Percentiles rank a stretch among this genome's conserved stretches.
These are phyloP conservation scores for Drosophila melanica DNA, from an alignment of 1,140 invertebrate genomes.

Conservation along the genomic window DNA sequence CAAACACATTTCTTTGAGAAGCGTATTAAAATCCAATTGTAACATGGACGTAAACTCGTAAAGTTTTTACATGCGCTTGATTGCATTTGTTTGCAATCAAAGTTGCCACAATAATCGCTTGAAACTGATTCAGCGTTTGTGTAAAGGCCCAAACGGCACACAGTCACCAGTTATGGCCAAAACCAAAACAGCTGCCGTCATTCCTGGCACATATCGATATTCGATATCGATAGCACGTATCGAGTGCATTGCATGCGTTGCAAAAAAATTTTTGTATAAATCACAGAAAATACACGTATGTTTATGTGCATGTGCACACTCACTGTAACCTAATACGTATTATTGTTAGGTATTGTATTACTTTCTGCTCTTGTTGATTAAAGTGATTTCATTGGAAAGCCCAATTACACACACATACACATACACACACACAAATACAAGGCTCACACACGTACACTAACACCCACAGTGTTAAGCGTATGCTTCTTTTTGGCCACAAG, in stretches of 20 bases:
- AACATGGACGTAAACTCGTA: neutral
- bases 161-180: conserved; percentile 45
- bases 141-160: conserved; percentile 35
- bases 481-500: conserved; percentile 58
- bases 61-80: neutral
- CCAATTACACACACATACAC: conserved; percentile 44
- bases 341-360: conserved; percentile 30
- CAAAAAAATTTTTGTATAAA: conserved; percentile 43
- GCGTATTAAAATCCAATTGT: conserved; percentile 39
- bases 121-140: conserved; percentile 34
- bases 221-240: conserved; percentile 45
- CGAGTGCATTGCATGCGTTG: conserved; percentile 52
- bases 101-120: conserved; percentile 16
- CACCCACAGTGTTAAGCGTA: conserved; percentile 48
- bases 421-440: conserved; percentile 27
- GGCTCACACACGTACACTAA: conserved; percentile 18
- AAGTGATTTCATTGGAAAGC: conserved; percentile 64
- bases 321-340: conserved; percentile 25
- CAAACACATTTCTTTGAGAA: conserved; percentile 8
- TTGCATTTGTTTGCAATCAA: conserved; percentile 5
- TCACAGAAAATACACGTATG: conserved; percentile 40
- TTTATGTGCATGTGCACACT: neutral
- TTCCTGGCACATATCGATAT: conserved; percentile 49
- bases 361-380: conserved; percentile 51
- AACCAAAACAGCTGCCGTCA: conserved; percentile 78